phyloP scores from a whole-genome alignment of 1,140 invertebrate species.

The Battus philenor region DNA sequence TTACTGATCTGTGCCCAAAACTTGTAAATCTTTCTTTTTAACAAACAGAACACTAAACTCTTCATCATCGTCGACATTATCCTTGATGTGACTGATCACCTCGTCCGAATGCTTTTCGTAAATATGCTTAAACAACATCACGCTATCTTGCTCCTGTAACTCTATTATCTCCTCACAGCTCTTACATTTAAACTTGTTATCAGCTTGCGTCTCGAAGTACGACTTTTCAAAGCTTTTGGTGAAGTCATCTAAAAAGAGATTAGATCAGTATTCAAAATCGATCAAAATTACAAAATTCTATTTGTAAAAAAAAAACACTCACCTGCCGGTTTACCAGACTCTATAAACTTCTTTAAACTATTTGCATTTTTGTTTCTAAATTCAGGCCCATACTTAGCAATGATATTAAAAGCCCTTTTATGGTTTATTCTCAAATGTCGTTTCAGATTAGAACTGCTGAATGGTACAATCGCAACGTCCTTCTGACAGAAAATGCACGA shows the following conservation, averaged over 20 bases:
- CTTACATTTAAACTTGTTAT: constrained; percentile 4
- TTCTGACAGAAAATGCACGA: neutral
- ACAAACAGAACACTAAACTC: constrained; percentile 13
- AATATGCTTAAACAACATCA: constrained; percentile 9
- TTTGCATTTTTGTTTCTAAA: neutral
- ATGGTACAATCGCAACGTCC: neutral
- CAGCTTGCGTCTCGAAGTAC: constrained; percentile 1
- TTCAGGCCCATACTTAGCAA: neutral
- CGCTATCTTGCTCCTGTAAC: neutral
- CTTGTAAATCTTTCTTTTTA: constrained; percentile 5
- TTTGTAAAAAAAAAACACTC: too few species aligned
- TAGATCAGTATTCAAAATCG: too few species aligned
- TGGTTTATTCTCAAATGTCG: neutral
- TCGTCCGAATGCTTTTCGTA: constrained; percentile 5
- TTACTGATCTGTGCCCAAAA: neutral
- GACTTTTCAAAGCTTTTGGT: constrained; percentile 6
- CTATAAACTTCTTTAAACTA: neutral
- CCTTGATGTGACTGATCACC: neutral
- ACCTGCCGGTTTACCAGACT: neutral
- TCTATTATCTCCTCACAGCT: constrained; percentile 3
- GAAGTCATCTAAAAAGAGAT: neutral
- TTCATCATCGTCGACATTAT: neutral
- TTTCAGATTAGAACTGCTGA: constrained; percentile 7
- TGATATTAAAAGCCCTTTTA: neutral
- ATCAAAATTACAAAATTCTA: too few species aligned